Evolutionary conservation across 2,113 vertebrate genomes (phyloP).

Genomic region (Cichladusa arquata): DNA sequence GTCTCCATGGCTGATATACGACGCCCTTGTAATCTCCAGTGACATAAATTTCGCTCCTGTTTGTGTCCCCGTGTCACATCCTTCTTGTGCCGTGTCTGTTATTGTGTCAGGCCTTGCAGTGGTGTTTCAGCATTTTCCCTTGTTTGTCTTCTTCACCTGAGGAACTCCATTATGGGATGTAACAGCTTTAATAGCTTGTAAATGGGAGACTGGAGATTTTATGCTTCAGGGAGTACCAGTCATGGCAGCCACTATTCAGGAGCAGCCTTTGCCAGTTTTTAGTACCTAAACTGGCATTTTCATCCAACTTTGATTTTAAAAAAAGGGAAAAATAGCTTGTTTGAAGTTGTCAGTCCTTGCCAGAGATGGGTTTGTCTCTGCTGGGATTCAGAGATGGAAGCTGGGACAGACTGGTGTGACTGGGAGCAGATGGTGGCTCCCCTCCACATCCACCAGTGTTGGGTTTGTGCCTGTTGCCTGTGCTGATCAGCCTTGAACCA

Average conservation of each 20-base stretch:
- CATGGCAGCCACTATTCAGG: background rate
- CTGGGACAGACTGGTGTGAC: fast-evolving
- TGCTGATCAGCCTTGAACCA: background rate
- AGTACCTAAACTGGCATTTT: background rate
- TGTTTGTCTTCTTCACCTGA: slow-evolving; percentile 54
- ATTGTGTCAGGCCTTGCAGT: background rate
- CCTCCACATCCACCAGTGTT: fast-evolving
- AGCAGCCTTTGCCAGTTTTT: background rate
- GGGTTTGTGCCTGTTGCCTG: background rate
- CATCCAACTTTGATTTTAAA: background rate
- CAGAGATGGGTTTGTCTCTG: background rate
- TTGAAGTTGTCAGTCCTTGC: fast-evolving
- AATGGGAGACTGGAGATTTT: background rate
- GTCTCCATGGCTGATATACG: background rate
- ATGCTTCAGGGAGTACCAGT: background rate
- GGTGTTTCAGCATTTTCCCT: background rate
- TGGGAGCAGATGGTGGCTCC: background rate
- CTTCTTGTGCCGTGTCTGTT: slow-evolving; percentile 25
- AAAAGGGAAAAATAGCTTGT: fast-evolving
- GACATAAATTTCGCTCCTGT: slow-evolving; percentile 59
- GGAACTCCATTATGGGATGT: slow-evolving; percentile 51
- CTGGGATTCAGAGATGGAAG: background rate
- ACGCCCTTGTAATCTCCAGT: slow-evolving; percentile 35
- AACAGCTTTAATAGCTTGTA: slow-evolving; percentile 38
- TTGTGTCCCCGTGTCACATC: slow-evolving; percentile 45